Evolutionary conservation across 2,797 vertebrate species (phyloP), one percentile per base, ranked within the genome.

Genomic region (Balearica regulorum): DNA sequence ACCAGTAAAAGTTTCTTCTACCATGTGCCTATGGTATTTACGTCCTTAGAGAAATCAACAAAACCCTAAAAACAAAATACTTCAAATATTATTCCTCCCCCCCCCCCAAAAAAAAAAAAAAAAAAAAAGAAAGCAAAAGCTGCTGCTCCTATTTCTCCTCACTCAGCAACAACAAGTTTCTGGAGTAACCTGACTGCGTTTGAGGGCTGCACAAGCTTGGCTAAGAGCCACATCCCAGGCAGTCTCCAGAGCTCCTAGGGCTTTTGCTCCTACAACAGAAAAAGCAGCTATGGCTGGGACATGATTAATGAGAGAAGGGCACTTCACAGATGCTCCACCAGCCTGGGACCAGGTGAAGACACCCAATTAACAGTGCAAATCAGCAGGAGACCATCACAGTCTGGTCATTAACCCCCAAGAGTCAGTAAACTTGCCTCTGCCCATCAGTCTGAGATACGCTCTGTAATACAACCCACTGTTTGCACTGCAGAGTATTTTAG

Each of bases 71-170:
- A 54, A 1, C 13, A 29, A n/a, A 68, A 33, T 55, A 68, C 16
- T 55, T 78, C 19, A 69, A 46, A 61, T 54, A 69, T 46, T 61
- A 51, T 35, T n/a, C 6, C 9, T 6, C 7, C 3, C 5, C 4
- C 9, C 12, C 2, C 9, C 9, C 16, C 2, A n/a, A n/a, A n/a
- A n/a, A n/a, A n/a, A n/a, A 16, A 15, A 22, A 25, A 17, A 43
- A 17, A 41, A 62, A 41, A 60, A 39, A 24, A 39, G 39, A 35
- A 72, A 14, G 0, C 3, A 53, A 61, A 86, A 8, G 26, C 33
- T 75, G 24, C 22, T 86, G 14, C 12, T 81, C 28, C 37, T 89
- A 89, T 65, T 69, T n/a, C 29, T 87, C 39, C 35, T 72, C 55
- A 25, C 28, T 83, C 43, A 69, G 51, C 29, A 81, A 46, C 28